Conservation (phyloP, 2,888 invertebrate genomes). For the Trichogramma evanescens region DNA sequence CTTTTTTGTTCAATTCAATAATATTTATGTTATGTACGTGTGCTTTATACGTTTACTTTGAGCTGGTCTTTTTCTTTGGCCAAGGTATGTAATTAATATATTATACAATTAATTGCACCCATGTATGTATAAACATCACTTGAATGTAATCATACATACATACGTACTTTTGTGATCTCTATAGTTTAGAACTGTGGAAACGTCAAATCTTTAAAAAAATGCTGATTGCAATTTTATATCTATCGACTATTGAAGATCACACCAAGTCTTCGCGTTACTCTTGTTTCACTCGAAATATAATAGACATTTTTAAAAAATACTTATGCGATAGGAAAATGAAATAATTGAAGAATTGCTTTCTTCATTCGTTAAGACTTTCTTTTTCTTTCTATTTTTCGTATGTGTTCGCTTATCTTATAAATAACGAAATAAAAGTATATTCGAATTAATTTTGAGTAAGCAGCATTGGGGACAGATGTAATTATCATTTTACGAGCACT, state of each 20-base stretch:
- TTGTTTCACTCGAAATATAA: constrained; percentile 4
- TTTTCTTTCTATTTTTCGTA: constrained; percentile 1
- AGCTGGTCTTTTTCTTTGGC: constrained; percentile 16
- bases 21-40: background rate
- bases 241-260: too few species aligned
- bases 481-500: too few species aligned
- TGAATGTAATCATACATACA: too few species aligned
- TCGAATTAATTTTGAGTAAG: too few species aligned
- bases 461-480: too few species aligned
- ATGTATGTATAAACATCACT: background rate
- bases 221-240: background rate
- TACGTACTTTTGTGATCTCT: background rate
- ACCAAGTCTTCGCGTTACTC: too few species aligned
- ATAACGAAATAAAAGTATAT: too few species aligned
- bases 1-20: constrained; percentile 4
- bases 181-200: constrained; percentile 13
- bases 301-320: constrained; percentile 6
- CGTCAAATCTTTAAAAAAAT: constrained; percentile 7
- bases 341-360: background rate
- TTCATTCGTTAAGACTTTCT: constrained; percentile 7
- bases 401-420: background rate
- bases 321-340: background rate
- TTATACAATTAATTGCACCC: background rate
- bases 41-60: background rate
- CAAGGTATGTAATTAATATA: background rate